A percentile compares a stretch with the other conserved stretches of the same genome.
Conservation (phyloP, 2,797 vertebrate species). For the Semaprochilodus insignis region DNA sequence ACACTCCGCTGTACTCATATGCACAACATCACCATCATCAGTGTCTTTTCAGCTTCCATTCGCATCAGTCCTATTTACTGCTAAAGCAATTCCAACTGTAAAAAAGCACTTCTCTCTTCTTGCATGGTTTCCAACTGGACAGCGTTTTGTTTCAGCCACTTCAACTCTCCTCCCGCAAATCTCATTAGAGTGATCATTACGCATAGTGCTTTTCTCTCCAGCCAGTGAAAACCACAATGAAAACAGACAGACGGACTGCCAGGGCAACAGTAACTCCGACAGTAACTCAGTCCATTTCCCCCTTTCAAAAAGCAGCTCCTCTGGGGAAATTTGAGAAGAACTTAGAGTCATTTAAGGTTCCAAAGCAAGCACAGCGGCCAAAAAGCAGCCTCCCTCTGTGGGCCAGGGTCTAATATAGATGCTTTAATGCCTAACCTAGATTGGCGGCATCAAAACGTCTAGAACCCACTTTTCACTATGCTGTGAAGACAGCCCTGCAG, state of each 20-base stretch:
- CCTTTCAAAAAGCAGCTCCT: slow-evolving; percentile 14
- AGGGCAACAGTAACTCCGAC: slow-evolving; percentile 13
- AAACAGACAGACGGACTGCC: slow-evolving; percentile 39
- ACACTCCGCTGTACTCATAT: slow-evolving; percentile 8
- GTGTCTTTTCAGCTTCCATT: not conserved
- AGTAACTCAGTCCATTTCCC: slow-evolving; percentile 23
- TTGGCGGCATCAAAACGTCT: slow-evolving; percentile 25
- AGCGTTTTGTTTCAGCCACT: not conserved
- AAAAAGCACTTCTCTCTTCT: not conserved
- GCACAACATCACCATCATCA: not conserved
- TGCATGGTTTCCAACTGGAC: slow-evolving; percentile 1
- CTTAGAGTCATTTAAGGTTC: slow-evolving; percentile 29
- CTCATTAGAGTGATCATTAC: slow-evolving; percentile 47
- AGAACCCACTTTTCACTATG: slow-evolving; percentile 34
- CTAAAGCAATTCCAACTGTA: not conserved
- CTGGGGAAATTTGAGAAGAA: slow-evolving; percentile 37
- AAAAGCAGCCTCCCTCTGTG: slow-evolving; percentile 33
- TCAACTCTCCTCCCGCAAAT: slow-evolving; percentile 21
- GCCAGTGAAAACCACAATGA: slow-evolving; percentile 40
- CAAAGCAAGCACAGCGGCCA: slow-evolving; percentile 28
- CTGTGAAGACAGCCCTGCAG: slow-evolving; percentile 1
- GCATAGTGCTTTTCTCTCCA: slow-evolving; percentile 29
- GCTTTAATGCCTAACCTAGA: slow-evolving; percentile 31
- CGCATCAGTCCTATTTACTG: slow-evolving; percentile 23
- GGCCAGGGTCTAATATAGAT: slow-evolving; percentile 18